Conservation (phyloP, 2,888 invertebrate genomes). For the Acleris cristana region DNA sequence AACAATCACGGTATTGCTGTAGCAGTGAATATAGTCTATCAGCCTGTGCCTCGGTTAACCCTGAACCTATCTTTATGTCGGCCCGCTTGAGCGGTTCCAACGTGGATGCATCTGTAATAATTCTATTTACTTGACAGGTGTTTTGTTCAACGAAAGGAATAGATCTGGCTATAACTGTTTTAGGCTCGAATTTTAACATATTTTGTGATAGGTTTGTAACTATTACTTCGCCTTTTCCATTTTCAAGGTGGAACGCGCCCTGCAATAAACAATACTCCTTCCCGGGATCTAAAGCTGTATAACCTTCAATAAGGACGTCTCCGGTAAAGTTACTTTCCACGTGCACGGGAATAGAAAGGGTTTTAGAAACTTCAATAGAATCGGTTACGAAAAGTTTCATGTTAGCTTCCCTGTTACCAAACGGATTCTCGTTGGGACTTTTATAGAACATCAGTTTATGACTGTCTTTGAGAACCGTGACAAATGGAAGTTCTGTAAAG, state of each 20-base stretch:
- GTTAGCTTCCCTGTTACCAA: no score
- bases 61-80: neutral
- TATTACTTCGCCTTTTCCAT: slow-evolving; percentile 12
- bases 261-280: slow-evolving; percentile 18
- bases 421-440: no score
- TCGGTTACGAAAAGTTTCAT: no score
- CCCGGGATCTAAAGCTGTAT: neutral
- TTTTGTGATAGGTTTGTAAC: slow-evolving; percentile 14
- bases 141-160: neutral
- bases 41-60: neutral
- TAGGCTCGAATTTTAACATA: no score
- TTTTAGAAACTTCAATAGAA: no score
- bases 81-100: neutral
- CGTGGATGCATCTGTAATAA: neutral
- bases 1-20: neutral
- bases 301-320: slow-evolving; percentile 4
- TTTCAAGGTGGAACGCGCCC: slow-evolving; percentile 11
- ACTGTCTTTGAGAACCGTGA: no score
- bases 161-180: no score
- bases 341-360: no score
- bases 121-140: neutral
- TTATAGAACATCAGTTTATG: no score
- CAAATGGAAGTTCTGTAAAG: no score
- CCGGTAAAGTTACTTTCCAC: no score
- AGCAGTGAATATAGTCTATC: neutral